Percentiles rank a stretch among this genome's conserved stretches.
Evolutionary conservation across 1,140 invertebrate species (phyloP).

Genomic region (Triops cancriformis): DNA sequence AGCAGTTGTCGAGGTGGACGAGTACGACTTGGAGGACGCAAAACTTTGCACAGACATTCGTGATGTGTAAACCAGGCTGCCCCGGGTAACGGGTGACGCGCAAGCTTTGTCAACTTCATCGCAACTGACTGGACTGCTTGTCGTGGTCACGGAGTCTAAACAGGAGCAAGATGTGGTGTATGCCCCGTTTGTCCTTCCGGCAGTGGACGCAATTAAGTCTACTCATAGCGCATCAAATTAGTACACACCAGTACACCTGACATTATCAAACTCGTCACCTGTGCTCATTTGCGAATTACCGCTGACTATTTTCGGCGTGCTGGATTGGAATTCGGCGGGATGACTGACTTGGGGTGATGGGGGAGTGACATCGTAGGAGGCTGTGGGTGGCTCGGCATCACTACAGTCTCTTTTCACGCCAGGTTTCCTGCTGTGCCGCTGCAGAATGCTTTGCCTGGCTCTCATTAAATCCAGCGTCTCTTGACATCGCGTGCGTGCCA

Average conservation of each 20-base stretch:
- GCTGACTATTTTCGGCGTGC: constrained; percentile 5
- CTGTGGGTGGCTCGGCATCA: background rate
- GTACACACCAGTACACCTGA: no score
- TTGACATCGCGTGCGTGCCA: constrained; percentile 47
- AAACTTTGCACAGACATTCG: constrained; percentile 22
- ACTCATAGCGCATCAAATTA: no score
- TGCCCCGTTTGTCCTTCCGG: background rate
- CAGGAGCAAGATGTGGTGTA: background rate
- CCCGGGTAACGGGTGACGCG: constrained; percentile 13
- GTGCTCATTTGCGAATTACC: background rate
- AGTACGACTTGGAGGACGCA: constrained; percentile 17
- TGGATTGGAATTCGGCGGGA: background rate
- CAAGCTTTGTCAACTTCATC: constrained; percentile 6
- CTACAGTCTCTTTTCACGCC: background rate
- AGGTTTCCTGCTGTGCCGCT: constrained; percentile 16
- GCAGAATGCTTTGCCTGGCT: constrained; percentile 30
- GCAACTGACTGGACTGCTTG: background rate
- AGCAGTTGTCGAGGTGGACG: background rate
- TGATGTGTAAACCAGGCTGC: constrained; percentile 24
- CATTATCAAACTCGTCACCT: background rate
- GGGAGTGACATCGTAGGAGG: background rate
- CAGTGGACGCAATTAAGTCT: background rate
- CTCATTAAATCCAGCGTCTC: constrained; percentile 46
- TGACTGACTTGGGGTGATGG: background rate
- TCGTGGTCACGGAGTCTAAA: background rate